Evolutionary conservation across 2,888 invertebrate species (phyloP).

Genomic region (Macrosiphum euphorbiae): DNA sequence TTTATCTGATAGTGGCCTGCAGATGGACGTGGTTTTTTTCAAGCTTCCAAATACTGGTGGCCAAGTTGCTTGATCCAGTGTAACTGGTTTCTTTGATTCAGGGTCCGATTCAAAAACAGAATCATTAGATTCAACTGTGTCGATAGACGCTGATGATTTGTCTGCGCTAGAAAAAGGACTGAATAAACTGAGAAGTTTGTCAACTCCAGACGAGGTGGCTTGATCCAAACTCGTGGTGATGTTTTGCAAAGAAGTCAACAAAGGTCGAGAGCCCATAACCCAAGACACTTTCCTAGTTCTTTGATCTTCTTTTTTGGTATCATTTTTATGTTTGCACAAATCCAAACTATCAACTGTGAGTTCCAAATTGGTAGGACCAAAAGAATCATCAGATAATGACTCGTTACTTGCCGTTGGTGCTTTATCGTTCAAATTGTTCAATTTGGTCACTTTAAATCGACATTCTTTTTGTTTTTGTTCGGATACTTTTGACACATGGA

Average conservation of each 20-base stretch:
- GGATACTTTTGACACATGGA: slow-evolving; percentile 72
- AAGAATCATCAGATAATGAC: slow-evolving; percentile 62
- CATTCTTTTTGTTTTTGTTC: slow-evolving; percentile 70
- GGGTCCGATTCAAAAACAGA: slow-evolving; percentile 58
- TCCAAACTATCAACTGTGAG: slow-evolving; percentile 58
- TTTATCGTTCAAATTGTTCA: slow-evolving; percentile 56
- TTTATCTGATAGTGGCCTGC: slow-evolving; percentile 59
- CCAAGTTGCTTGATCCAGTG: slow-evolving; percentile 61
- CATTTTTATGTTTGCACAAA: slow-evolving; percentile 62
- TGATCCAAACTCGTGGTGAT: slow-evolving; percentile 58
- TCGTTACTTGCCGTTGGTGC: slow-evolving; percentile 62
- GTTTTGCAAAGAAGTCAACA: slow-evolving; percentile 58
- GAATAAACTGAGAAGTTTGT: slow-evolving; percentile 58
- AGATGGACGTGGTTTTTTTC: slow-evolving; percentile 59
- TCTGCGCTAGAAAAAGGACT: slow-evolving; percentile 60
- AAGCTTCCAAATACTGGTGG: slow-evolving; percentile 61
- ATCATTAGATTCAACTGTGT: slow-evolving; percentile 58
- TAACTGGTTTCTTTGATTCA: slow-evolving; percentile 61
- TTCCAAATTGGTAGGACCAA: slow-evolving; percentile 58
- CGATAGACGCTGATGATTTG: slow-evolving; percentile 58
- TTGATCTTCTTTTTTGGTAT: slow-evolving; percentile 56
- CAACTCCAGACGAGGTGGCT: slow-evolving; percentile 60
- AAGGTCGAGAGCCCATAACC: slow-evolving; percentile 60
- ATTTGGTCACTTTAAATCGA: slow-evolving; percentile 69
- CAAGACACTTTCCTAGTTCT: slow-evolving; percentile 60